phyloP scores from a whole-genome alignment of 2,888 invertebrate species.

The Mythimna loreyi region DNA sequence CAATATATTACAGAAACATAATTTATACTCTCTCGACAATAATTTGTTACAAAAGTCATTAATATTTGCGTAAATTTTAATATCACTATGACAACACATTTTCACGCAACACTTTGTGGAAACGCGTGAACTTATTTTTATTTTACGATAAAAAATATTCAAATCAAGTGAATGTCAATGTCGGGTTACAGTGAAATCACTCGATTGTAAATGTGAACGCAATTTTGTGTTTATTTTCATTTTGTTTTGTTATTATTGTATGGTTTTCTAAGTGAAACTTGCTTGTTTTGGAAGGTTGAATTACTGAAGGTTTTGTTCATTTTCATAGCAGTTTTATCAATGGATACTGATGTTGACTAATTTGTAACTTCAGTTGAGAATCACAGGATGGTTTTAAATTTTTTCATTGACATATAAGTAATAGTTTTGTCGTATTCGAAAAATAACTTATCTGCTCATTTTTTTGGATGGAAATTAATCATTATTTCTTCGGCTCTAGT shows the following conservation, averaged over 20 bases:
- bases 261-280: conserved; percentile 37
- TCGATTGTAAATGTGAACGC: conserved; percentile 68
- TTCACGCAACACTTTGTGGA: conserved; percentile 73
- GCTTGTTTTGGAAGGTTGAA: neutral
- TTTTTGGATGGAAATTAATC: too few relatives aligned
- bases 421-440: too few relatives aligned
- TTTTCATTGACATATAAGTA: neutral
- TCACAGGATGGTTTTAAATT: neutral
- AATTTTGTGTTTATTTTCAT: conserved; percentile 53
- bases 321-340: neutral
- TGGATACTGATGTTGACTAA: neutral
- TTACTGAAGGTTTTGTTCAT: neutral
- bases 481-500: too few relatives aligned
- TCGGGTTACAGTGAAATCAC: conserved; percentile 71
- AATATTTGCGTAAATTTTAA: conserved; percentile 83
- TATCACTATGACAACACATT: conserved; percentile 78
- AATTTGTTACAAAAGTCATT: conserved; percentile 71
- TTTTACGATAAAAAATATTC: conserved; percentile 43
- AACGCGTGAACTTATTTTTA: conserved; percentile 68
- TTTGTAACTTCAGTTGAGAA: neutral
- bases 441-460: too few relatives aligned
- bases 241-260: conserved; percentile 46
- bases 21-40: conserved; percentile 55
- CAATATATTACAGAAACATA: conserved; percentile 25
- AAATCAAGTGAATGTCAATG: conserved; percentile 83